A percentile compares a stretch with the other conserved stretches of the same genome.
Evolutionary conservation across 1,140 invertebrate genomes (phyloP).

Genomic region (Triops cancriformis): DNA sequence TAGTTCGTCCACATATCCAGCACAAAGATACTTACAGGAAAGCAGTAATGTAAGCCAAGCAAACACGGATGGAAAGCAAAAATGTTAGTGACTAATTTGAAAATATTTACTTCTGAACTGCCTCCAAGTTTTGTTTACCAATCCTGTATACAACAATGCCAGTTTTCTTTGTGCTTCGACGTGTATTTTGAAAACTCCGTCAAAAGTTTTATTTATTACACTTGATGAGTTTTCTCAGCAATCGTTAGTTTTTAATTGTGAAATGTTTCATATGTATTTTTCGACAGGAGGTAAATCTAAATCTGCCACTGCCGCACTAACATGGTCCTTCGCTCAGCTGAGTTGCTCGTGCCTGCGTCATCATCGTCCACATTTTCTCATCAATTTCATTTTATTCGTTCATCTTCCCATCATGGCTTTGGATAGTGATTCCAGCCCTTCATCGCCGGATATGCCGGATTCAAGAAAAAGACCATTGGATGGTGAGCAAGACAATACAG

Average conservation of each 20-base stretch:
- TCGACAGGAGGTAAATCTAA: background rate
- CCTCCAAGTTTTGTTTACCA: background rate
- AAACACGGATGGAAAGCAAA: too few relatives aligned
- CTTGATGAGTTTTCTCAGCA: too few relatives aligned
- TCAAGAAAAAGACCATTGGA: conserved; percentile 72
- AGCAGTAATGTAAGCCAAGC: too few relatives aligned
- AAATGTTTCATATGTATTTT: background rate
- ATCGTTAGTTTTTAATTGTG: too few relatives aligned
- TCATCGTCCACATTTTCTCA: conserved; percentile 13
- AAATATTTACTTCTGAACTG: background rate
- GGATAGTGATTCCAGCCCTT: conserved; percentile 14
- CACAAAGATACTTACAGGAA: too few relatives aligned
- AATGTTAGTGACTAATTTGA: too few relatives aligned
- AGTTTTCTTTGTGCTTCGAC: background rate
- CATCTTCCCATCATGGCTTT: conserved; percentile 17
- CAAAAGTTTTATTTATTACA: too few relatives aligned
- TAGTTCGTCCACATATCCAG: too few relatives aligned
- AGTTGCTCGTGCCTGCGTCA: conserved; percentile 12
- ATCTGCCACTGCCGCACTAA: background rate
- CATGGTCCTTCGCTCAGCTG: conserved; percentile 8
- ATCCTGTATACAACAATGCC: background rate
- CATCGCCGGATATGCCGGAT: conserved; percentile 19
- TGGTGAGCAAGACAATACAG: conserved; percentile 72
- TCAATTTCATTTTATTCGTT: conserved; percentile 21
- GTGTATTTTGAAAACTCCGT: background rate